Evolutionary conservation across 2,888 invertebrate species (phyloP), one percentile per base, ranked within the genome.

Genomic region (Trichacis sp.): DNA sequence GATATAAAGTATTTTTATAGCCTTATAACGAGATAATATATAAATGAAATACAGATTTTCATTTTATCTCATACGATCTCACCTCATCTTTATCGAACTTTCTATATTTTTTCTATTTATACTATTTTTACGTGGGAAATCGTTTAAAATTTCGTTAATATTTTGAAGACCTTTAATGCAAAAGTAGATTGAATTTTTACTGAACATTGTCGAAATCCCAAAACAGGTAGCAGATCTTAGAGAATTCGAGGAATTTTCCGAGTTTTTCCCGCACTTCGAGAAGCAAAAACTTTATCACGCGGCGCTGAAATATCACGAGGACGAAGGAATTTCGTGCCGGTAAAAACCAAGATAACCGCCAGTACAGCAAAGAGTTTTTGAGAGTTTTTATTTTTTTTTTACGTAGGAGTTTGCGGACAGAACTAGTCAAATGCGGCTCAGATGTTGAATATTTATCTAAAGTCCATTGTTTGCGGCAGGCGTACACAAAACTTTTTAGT

Each of bases 371-470:
- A n/a, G n/a, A n/a, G n/a, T n/a, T n/a, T n/a, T n/a, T n/a, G n/a
- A n/a, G n/a, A n/a, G n/a, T n/a, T n/a, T n/a, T n/a, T n/a, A n/a
- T n/a, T n/a, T n/a, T n/a, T n/a, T 12, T 42, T n/a, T 51, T 2
- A 36, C 36, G 50, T 4, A 92, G 93, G 77, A 89, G 90, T 19
- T 86, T 94, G 53, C 92, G 97, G 63, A 94, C 96, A 0, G 95
- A 96, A 73, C 86, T 95, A 76, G 92, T 97, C 17, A 91, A 92
- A 69, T 98, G 98, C 85, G 89, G 91, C 40, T 92, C 93, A 1
- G 98, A 98, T 84, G 90, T 92, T 0, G 98, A 99, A 86, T 99
- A 97, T 87, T 87, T 98, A 73, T 96, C 96, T 53, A 99, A 99
- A 87, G 87, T 99, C 67, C 93, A 96, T 81, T 98, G 98, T 81